Evolutionary conservation across 2,888 invertebrate genomes (phyloP), one percentile per base, ranked within the genome.

Genomic region (Cosmia trapezina): DNA sequence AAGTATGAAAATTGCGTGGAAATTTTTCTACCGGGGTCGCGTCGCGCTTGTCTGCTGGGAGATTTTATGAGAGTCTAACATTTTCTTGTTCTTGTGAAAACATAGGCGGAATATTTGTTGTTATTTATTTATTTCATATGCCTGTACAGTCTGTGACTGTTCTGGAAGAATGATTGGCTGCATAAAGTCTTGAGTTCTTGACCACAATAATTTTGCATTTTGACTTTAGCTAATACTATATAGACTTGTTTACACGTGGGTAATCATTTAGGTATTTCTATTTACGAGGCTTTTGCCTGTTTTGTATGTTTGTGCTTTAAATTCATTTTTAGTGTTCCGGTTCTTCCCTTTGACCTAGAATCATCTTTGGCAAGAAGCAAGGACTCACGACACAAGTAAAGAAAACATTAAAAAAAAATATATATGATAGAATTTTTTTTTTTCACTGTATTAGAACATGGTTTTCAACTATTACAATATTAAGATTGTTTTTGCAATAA

Each of bases 1-100:
- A n/a, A n/a, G n/a, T n/a, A 54, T 8, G 14, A 28, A 4, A 0
- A 17, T 22, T 28, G 14, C 28, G 8, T 54, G 2, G 14, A 54
- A 28, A 54, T 28, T 7, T 7, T 14, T 54, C 22, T 17, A 54
- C 28, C 14, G 0, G 54, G 28, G 17, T 28, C 17, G 54, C 14
- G 17, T 28, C 28, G 17, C 7, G 7, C 12, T 7, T 49, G n/a
- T n/a, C 9, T 49, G 49, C 19, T 37, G 47, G 47, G 19, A n/a
- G 49, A 11, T 8, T 54, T 17, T 65, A 43, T 4, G 49, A 37
- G 45, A 17, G 56, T 22, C 56, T 61, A 28, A 37, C 45, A 70
- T 80, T 75, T 79, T 64, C 17, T 59, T 12, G 60, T 65, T 70
- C 33, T 68, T 70, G 59, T 12, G n/a, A 7, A 37, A 70, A 33